Evolutionary conservation across 2,797 vertebrate genomes (phyloP).

Genomic region (Enteromius trimaculatus): DNA sequence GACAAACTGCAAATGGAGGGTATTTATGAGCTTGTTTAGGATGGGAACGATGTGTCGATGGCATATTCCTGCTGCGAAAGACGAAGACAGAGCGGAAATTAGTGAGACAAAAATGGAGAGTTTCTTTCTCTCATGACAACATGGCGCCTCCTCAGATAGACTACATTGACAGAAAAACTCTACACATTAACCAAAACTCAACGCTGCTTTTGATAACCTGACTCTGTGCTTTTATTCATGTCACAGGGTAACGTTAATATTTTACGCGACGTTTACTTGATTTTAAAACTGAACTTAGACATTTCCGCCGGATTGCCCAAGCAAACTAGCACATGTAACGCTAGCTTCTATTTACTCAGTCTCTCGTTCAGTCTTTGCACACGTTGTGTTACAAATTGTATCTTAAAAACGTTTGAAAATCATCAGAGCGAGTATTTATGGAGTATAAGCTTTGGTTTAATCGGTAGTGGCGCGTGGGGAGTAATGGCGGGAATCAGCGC

Average conservation of each 20-base stretch:
- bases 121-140: conserved; percentile 82
- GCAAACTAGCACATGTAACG: conserved; percentile 25
- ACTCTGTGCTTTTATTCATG: background rate
- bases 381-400: background rate
- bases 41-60: conserved; percentile 23
- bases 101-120: conserved; percentile 85
- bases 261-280: conserved; percentile 1
- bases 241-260: background rate
- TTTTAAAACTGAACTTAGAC: background rate
- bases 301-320: background rate
- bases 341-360: conserved; percentile 1
- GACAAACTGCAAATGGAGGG: conserved; percentile 19
- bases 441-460: background rate
- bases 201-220: background rate
- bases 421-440: background rate
- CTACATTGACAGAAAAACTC: conserved; percentile 61
- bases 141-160: conserved; percentile 81
- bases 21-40: background rate
- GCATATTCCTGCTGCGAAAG: conserved; percentile 43
- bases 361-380: background rate
- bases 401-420: background rate
- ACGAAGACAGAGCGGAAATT: conserved; percentile 78
- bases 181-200: background rate
- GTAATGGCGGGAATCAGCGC: conserved; percentile 53
- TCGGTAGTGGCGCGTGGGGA: conserved; percentile 11